Percentiles rank a stretch among this genome's conserved stretches.
Evolutionary conservation across 2,113 vertebrate species (phyloP).

Genomic region (Oreotrochilus melanogaster): DNA sequence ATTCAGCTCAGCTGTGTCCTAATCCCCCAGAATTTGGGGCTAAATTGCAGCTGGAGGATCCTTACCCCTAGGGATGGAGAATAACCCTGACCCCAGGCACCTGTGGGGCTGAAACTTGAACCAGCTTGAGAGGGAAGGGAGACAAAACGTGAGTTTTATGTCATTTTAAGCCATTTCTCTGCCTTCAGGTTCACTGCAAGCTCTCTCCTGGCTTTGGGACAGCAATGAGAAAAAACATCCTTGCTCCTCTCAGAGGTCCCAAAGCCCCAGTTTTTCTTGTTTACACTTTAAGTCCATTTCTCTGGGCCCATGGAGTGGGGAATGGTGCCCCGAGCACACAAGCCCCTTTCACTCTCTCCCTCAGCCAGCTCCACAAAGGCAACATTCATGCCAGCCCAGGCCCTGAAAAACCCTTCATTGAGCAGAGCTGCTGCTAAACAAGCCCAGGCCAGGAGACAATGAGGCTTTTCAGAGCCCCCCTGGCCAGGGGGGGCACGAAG

Average conservation of each 20-base stretch:
- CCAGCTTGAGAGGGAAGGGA: neutral
- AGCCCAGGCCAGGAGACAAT: constrained; percentile 8
- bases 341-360: constrained; percentile 35
- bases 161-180: neutral
- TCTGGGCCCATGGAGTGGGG: neutral
- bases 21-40: rapidly evolving
- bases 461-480: constrained; percentile 17
- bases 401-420: neutral
- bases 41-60: neutral
- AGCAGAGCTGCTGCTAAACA: neutral
- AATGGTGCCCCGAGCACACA: neutral
- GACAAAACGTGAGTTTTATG: neutral
- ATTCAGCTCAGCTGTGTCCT: neutral
- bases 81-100: neutral
- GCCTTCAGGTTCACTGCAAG: neutral
- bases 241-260: rapidly evolving
- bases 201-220: neutral
- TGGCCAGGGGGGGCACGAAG: neutral
- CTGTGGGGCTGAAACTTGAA: rapidly evolving
- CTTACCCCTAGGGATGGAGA: neutral
- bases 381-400: neutral
- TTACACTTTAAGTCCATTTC: constrained; percentile 38
- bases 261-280: constrained; percentile 24
- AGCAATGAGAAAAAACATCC: neutral
- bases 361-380: constrained; percentile 43